Evolutionary conservation across 2,797 vertebrate genomes (phyloP).

Genomic region (Myiotriccus ornatus): DNA sequence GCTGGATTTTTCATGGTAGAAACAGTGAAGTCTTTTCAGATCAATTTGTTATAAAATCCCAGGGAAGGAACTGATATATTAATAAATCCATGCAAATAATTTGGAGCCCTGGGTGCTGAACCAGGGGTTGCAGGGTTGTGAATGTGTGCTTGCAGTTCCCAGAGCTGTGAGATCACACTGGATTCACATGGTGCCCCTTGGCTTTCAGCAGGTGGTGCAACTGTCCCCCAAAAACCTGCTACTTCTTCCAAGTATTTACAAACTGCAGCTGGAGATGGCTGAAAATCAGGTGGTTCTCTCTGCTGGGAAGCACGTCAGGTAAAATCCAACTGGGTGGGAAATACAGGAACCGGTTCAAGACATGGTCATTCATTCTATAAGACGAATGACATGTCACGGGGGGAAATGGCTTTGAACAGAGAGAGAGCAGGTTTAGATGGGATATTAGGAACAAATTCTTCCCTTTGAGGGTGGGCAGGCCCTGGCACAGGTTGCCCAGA

Average conservation of each 20-base stretch:
- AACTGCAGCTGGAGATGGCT: not conserved
- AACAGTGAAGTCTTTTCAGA: not conserved
- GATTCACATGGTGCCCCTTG: not conserved
- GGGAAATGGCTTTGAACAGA: not conserved
- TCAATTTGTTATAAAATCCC: not conserved
- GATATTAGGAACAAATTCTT: not conserved
- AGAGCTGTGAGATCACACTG: not conserved
- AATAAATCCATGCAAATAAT: not conserved
- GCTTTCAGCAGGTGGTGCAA: not conserved
- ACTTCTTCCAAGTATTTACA: not conserved
- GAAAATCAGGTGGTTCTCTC: not conserved
- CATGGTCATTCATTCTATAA: accelerated
- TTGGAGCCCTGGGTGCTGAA: not conserved
- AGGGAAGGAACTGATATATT: not conserved
- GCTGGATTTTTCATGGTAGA: not conserved
- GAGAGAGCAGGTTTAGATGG: not conserved
- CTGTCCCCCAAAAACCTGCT: not conserved
- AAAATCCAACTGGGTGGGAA: not conserved
- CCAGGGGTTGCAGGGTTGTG: accelerated
- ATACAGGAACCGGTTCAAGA: not conserved
- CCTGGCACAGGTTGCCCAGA: not conserved
- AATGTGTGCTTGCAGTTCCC: not conserved
- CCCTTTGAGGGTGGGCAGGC: accelerated
- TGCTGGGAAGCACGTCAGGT: accelerated
- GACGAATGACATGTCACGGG: not conserved